These are phyloP conservation scores for Drosophila monieri DNA, from an alignment of 2,888 invertebrate genomes.

Conservation along the genomic window DNA sequence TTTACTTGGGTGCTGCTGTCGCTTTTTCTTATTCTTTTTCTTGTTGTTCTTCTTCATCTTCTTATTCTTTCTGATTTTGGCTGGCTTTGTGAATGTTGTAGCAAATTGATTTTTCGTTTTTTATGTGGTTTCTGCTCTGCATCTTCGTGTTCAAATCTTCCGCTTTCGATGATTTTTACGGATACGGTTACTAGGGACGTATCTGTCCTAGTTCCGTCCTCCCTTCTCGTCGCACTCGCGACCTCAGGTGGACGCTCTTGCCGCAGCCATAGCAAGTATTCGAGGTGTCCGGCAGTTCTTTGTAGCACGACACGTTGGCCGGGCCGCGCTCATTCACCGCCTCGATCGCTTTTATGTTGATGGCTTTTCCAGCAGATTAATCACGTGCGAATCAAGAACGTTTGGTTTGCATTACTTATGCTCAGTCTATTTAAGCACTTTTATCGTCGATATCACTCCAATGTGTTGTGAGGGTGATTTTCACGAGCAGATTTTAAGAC, in stretches of 20 bases:
- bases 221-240: slow-evolving; percentile 94
- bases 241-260: slow-evolving; percentile 94
- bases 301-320: slow-evolving; percentile 91
- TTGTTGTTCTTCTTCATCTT: slow-evolving; percentile 39
- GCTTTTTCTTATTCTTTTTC: slow-evolving; percentile 30
- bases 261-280: slow-evolving; percentile 97
- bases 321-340: slow-evolving; percentile 83
- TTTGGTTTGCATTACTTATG: too few species aligned
- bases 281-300: slow-evolving; percentile 91
- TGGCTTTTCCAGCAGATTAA: too few species aligned
- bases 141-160: slow-evolving; percentile 65
- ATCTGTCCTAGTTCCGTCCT: slow-evolving; percentile 81
- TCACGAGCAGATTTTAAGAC: too few species aligned
- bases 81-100: slow-evolving; percentile 62
- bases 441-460: too few species aligned
- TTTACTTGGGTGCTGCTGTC: slow-evolving; percentile 71
- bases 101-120: slow-evolving; percentile 73
- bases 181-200: slow-evolving; percentile 32
- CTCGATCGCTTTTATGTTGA: too few species aligned
- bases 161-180: slow-evolving; percentile 64
- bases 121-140: slow-evolving; percentile 50
- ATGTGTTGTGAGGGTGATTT: too few species aligned
- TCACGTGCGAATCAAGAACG: too few species aligned
- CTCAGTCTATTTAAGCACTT: too few species aligned
- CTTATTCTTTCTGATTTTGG: slow-evolving; percentile 61